These are phyloP conservation scores for Sitophilus oryzae DNA, from an alignment of 1,140 invertebrate species.

Conservation along the genomic window DNA sequence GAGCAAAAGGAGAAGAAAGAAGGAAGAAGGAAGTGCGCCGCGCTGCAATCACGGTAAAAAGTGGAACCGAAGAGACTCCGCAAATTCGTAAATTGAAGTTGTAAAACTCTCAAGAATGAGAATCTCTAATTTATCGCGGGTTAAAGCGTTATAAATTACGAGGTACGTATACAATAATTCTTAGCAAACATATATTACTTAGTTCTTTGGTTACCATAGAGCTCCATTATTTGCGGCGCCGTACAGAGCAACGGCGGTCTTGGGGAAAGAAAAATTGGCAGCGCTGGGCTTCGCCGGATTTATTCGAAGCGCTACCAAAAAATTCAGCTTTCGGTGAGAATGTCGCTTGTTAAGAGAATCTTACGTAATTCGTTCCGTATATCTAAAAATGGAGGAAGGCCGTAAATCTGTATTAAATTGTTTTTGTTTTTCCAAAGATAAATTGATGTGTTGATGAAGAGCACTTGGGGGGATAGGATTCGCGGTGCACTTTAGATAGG, in stretches of 20 bases:
- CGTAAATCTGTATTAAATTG: too few species aligned
- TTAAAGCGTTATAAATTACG: constrained; percentile 30
- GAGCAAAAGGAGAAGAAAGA: constrained; percentile 21
- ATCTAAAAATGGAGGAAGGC: too few species aligned
- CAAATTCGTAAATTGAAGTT: constrained; percentile 28
- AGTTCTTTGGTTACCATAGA: constrained; percentile 24
- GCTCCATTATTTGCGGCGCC: constrained; percentile 25
- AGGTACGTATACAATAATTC: constrained; percentile 29
- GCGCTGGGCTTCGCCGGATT: constrained; percentile 21
- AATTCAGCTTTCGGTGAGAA: not conserved
- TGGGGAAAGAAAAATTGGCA: constrained; percentile 23
- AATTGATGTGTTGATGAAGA: too few species aligned
- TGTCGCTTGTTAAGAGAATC: not conserved
- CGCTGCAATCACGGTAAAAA: constrained; percentile 23
- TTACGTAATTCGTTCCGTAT: too few species aligned
- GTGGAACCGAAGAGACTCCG: constrained; percentile 20
- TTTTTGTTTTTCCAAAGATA: too few species aligned
- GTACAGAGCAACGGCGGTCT: constrained; percentile 22
- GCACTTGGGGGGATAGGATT: too few species aligned
- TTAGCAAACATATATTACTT: constrained; percentile 30
- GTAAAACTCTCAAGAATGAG: constrained; percentile 29
- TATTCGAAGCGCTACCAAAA: constrained; percentile 15
- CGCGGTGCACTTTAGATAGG: too few species aligned
- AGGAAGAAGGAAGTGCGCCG: constrained; percentile 20
- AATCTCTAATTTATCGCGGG: constrained; percentile 28